Base-by-base conservation (phyloP, 1,140 invertebrate species). In the Aethina tumida region DNA sequence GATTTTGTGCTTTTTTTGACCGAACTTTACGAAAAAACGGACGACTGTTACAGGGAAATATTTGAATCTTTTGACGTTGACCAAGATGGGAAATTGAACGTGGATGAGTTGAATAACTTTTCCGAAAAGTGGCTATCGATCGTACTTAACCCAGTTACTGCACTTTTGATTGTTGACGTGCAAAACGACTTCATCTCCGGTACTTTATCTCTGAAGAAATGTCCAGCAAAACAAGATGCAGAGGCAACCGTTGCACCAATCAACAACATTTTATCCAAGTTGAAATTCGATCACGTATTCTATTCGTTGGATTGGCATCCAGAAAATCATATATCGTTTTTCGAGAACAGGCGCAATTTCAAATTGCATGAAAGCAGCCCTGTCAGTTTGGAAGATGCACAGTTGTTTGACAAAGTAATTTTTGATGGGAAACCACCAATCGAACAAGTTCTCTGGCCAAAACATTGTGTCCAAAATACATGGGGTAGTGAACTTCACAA, bases 141-240 rank as follows among this genome's bases (percentile, higher is more conserved):
- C n/a, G n/a, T n/a, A n/a, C n/a, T 55, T 6, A 47, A 59, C 28
- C 81, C 81, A 2, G 64, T 73, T 1, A 73, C 65, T 18, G 79
- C 77, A 24, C 60, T 88, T 8, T 44, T 90, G 1, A 64, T 88
- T 8, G 74, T 90, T 4, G 85, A 90, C 58, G 79, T 88, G 0
- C 85, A 90, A 60, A 88, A 89, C 58, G 85, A 90, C 60, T 89
- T 89, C 50, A 84, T 89, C 21, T 69, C 70, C 30, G 86, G 86
- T 10, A 72, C 74, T 5, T 58, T 90, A 8, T 70, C 79, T 8
- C 68, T 90, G 13, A 66, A 66, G 32, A 67, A 77, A 33, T 81
- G 77, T 54, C 69, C 72, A 9, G 73, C 74, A 4, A 68, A 73
- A 29, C 77, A 85, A 32, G 71, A 84, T 47, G 75, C 71, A 0